Base-by-base conservation (phyloP, 2,888 invertebrate genomes). In the Chrysodeixis includens region DNA sequence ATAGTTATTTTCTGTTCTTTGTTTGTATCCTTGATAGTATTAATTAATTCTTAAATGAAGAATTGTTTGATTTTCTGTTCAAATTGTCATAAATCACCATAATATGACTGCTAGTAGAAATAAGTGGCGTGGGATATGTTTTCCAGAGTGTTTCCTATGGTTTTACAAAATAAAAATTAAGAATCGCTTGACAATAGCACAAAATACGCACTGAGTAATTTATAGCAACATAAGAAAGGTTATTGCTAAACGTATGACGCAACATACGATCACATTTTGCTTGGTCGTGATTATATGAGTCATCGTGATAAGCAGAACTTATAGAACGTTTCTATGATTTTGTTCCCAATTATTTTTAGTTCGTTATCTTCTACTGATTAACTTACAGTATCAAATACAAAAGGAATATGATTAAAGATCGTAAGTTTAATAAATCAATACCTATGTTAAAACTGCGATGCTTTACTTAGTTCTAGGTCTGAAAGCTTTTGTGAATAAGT, bases 1-100 rank as follows among this genome's bases (percentile, higher is more conserved):
- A n/a, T 40, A 40, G n/a, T 14, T n/a, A 40, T 14, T 40, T 40
- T 5, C n/a, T 40, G 14, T 40, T n/a, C n/a, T 40, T 40, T 40
- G n/a, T 40, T n/a, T 40, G 6, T n/a, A 7, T n/a, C 40, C 40
- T 4, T 40, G 12, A 46, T 18, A 46, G 16, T 4, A 49, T 20
- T 20, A 49, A 20, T 20, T 9, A 20, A 18, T 20, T 49, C 18
- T 20, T 20, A 18, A 49, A 49, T 6, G 14, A 40, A 40, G n/a
- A n/a, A n/a, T n/a, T 40, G 6, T 46, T 61, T 66, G 54, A 44
- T 44, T 63, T 58, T 61, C 54, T 53, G 35, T 75, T 58, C 3
- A 32, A 40, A 69, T 20, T 20, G 26, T 56, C 32, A 40, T 51
- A 12, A 30, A 20, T 30, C 4, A 16, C 8, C 56, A 55, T 14